phyloP scores from a whole-genome alignment of 2,797 vertebrate genomes.

The Galagoides demidoff region DNA sequence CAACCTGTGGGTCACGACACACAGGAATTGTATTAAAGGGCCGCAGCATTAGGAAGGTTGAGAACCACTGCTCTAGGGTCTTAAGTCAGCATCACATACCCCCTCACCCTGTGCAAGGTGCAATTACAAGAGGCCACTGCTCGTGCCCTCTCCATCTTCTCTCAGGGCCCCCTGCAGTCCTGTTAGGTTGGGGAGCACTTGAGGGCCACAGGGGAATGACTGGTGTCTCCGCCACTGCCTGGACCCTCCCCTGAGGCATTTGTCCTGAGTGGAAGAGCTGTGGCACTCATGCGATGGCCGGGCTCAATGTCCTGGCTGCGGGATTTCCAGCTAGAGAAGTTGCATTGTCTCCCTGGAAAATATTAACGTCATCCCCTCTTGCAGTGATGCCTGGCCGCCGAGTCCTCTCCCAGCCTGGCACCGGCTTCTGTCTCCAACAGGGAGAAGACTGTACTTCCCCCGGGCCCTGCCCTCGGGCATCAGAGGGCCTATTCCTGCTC shows the following conservation, averaged over 20 bases:
- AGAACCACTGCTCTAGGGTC: no score
- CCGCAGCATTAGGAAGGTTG: no score
- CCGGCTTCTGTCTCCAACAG: neutral
- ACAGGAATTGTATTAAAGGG: no score
- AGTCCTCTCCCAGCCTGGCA: neutral
- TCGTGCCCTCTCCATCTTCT: neutral
- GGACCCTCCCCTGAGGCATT: neutral
- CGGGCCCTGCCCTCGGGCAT: neutral
- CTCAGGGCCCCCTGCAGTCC: no score
- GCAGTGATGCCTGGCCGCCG: neutral
- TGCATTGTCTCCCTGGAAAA: neutral
- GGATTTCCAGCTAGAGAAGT: neutral
- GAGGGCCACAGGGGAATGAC: neutral
- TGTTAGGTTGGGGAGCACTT: neutral
- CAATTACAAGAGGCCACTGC: neutral
- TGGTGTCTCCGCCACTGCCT: neutral
- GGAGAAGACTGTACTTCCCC: neutral
- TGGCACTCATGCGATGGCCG: rapidly evolving
- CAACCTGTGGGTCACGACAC: no score
- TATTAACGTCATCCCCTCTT: neutral
- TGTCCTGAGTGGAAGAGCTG: neutral
- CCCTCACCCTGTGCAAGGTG: neutral
- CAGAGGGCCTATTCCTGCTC: neutral
- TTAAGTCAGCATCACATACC: neutral
- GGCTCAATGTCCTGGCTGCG: neutral